Evolutionary conservation across 2,113 vertebrate genomes (phyloP).

Genomic region (Proterorhinus semilunaris): DNA sequence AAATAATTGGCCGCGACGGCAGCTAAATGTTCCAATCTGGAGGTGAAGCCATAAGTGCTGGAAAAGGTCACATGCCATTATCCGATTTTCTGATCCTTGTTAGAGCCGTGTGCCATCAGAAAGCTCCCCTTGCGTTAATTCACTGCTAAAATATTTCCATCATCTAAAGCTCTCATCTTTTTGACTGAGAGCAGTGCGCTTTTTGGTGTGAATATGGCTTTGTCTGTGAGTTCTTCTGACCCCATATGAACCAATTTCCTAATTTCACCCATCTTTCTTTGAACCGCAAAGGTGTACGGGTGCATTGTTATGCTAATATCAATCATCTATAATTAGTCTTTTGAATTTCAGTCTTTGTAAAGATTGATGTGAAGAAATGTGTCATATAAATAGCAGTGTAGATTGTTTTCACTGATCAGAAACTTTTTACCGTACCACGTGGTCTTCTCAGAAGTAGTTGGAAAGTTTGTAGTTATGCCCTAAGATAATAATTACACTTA

Average conservation of each 20-base stretch:
- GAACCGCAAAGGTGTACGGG: background rate
- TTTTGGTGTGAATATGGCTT: constrained; percentile 35
- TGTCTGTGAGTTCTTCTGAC: constrained; percentile 27
- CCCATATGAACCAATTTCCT: constrained; percentile 7
- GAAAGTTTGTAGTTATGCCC: no score
- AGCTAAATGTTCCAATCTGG: constrained; percentile 77
- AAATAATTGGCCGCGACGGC: constrained; percentile 78
- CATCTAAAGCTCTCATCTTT: constrained; percentile 25
- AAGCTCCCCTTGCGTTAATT: constrained; percentile 47
- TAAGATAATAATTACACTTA: no score
- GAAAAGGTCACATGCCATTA: constrained; percentile 76
- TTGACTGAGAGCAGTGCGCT: constrained; percentile 41
- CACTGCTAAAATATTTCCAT: constrained; percentile 45
- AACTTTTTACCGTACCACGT: no score
- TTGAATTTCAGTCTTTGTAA: background rate
- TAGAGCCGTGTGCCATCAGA: constrained; percentile 63
- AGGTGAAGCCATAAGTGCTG: constrained; percentile 67
- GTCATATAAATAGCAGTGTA: no score
- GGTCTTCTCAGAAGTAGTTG: no score
- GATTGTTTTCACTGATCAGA: no score
- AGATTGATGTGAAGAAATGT: no score
- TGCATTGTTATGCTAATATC: constrained; percentile 46
- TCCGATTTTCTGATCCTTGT: constrained; percentile 67
- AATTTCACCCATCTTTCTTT: constrained; percentile 28
- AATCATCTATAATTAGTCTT: background rate